Conservation (phyloP, 2,888 invertebrate species). For the Eupelmus urozonus region DNA sequence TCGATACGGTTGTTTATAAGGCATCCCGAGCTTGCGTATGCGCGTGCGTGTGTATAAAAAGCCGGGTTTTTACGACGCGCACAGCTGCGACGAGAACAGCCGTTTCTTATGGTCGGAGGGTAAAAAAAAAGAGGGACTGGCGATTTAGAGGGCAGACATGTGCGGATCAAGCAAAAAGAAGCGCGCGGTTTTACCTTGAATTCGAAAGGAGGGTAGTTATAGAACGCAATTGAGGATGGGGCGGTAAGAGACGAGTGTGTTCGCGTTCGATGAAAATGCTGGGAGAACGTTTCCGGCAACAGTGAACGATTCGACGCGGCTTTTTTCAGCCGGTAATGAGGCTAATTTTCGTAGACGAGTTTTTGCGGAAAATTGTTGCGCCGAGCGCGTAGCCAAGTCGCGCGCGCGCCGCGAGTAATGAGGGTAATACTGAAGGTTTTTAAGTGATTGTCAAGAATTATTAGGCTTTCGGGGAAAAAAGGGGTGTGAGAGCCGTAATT, state of each 20-base stretch:
- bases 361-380: no score
- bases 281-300: slow-evolving; percentile 24
- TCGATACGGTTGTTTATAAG: slow-evolving; percentile 18
- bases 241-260: neutral
- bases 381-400: neutral
- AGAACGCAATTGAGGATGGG: neutral
- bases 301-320: neutral
- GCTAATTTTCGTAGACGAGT: neutral
- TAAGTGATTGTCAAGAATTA: neutral
- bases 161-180: no score
- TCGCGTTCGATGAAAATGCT: slow-evolving; percentile 13
- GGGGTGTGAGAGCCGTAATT: no score
- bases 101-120: no score
- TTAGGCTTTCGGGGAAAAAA: neutral
- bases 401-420: neutral
- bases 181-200: slow-evolving; percentile 12
- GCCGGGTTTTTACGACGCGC: no score
- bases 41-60: no score
- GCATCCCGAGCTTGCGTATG: no score
- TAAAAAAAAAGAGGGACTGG: no score
- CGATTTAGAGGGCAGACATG: no score
- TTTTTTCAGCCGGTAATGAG: neutral
- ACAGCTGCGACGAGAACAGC: no score
- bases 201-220: no score
- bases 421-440: slow-evolving; percentile 9